A percentile compares a stretch with the other conserved stretches of the same genome.
Conservation (phyloP, 2,113 vertebrate genomes). For the Sardina pilchardus region DNA sequence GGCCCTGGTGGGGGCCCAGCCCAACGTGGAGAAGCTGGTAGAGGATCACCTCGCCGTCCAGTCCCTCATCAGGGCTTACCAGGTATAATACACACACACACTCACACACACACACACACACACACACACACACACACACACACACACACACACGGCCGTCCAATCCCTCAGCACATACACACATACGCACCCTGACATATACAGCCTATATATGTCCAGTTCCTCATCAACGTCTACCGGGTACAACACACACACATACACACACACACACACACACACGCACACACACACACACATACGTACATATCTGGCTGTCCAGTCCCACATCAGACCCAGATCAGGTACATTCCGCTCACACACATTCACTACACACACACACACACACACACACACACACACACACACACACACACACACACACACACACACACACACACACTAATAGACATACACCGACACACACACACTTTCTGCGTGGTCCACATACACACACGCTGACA, state of each 20-base stretch:
- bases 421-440: background rate
- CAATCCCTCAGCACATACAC: background rate
- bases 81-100: constrained; percentile 70
- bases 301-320: constrained; percentile 88
- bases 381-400: constrained; percentile 11
- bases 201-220: background rate
- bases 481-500: background rate
- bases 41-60: constrained; percentile 92
- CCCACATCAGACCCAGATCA: constrained; percentile 93
- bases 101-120: constrained; percentile 1
- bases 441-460: background rate
- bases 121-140: background rate
- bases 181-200: background rate
- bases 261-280: background rate
- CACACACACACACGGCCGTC: background rate
- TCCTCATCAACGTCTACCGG: too few species aligned
- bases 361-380: background rate
- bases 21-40: constrained; percentile 87
- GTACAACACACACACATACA: background rate
- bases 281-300: constrained; percentile 47
- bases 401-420: background rate
- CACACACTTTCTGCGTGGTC: constrained; percentile 35
- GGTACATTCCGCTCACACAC: constrained; percentile 64
- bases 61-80: constrained; percentile 91
- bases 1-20: constrained; percentile 71